phyloP scores from a whole-genome alignment of 1,140 invertebrate genomes.

The Brachionus asplanchnoidis region DNA sequence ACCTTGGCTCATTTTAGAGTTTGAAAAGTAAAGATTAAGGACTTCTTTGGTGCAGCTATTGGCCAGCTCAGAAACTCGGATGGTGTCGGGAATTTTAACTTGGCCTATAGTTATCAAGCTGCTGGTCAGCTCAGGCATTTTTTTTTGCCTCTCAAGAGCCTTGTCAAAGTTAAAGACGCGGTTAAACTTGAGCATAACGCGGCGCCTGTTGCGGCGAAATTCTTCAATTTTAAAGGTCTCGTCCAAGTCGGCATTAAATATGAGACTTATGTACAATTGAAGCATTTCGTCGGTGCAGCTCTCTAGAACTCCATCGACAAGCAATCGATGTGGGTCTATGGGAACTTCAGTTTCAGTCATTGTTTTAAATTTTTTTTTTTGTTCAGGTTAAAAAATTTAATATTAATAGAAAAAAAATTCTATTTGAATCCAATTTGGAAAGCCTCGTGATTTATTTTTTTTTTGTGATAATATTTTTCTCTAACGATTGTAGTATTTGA shows the following conservation, averaged over 20 bases:
- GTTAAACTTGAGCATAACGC: not conserved
- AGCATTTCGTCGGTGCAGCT: conserved; percentile 27
- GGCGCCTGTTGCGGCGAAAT: conserved; percentile 11
- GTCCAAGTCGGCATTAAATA: conserved; percentile 19
- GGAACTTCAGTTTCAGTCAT: conserved; percentile 22
- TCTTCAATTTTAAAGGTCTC: conserved; percentile 37
- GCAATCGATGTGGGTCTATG: not conserved
- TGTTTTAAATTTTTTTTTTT: not conserved
- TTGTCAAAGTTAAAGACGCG: not conserved
- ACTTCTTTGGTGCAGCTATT: conserved; percentile 37
- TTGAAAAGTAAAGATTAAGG: conserved; percentile 22
- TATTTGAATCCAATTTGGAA: not conserved
- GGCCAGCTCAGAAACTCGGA: not conserved
- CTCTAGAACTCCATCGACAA: not conserved
- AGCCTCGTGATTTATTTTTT: not conserved
- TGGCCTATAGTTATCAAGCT: not conserved
- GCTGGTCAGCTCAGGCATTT: conserved; percentile 4
- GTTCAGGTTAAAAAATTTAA: not conserved
- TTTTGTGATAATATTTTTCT: not conserved
- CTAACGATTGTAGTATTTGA: not conserved
- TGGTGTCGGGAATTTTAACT: conserved; percentile 14
- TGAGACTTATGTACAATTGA: conserved; percentile 22
- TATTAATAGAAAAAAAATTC: not conserved
- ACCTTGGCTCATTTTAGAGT: conserved; percentile 15
- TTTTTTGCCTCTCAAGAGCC: not conserved